A percentile compares a stretch with the other conserved stretches of the same genome.
These are phyloP conservation scores for Keiferia lycopersicella DNA, from an alignment of 2,888 invertebrate genomes.

Conservation along the genomic window DNA sequence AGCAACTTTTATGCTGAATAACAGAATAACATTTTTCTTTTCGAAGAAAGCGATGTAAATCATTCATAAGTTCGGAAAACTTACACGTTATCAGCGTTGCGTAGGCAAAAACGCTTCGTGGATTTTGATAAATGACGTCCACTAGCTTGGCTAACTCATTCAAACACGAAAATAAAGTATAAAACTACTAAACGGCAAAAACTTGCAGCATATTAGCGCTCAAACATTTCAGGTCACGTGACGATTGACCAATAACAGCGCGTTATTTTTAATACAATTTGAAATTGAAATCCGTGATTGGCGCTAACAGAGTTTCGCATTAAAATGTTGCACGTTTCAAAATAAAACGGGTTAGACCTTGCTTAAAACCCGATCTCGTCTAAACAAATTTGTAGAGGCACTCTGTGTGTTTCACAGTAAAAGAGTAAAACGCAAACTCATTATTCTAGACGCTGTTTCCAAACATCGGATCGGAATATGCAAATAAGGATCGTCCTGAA, in stretches of 20 bases:
- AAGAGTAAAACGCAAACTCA: constrained; percentile 13
- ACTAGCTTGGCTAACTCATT: constrained; percentile 4
- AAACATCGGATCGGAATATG: constrained; percentile 19
- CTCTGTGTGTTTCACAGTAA: constrained; percentile 13
- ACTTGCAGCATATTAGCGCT: constrained; percentile 7
- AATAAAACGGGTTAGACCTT: background rate
- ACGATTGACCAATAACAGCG: background rate
- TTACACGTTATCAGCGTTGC: constrained; percentile 20
- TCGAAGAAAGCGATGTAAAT: constrained; percentile 19
- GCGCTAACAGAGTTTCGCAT: too few species aligned
- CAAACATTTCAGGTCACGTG: background rate
- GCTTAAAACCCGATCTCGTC: background rate
- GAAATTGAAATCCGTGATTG: background rate
- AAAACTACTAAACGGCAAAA: background rate
- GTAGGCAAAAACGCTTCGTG: constrained; percentile 19
- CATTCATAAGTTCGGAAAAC: constrained; percentile 23
- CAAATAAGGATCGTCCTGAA: constrained; percentile 1
- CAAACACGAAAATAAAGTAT: constrained; percentile 1
- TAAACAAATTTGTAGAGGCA: constrained; percentile 10
- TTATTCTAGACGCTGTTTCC: constrained; percentile 7
- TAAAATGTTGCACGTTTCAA: constrained; percentile 6
- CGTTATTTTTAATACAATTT: constrained; percentile 3
- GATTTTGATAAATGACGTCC: constrained; percentile 22
- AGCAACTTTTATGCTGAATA: constrained; percentile 5
- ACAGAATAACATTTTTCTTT: constrained; percentile 21